phyloP scores from a whole-genome alignment of 2,797 vertebrate genomes.

The Cercopithecus petaurista region DNA sequence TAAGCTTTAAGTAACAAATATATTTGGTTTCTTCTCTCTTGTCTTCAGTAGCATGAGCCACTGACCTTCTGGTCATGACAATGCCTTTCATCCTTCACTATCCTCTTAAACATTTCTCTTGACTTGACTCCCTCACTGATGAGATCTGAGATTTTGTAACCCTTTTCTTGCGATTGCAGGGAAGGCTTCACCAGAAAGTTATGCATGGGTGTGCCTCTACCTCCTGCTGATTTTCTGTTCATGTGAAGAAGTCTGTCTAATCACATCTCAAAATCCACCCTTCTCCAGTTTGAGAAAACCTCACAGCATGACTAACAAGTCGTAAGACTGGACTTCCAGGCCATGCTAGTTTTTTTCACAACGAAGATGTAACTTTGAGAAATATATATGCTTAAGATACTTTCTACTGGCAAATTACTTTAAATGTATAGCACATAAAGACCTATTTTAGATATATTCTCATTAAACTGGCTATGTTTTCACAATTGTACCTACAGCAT shows the following conservation, averaged over 20 bases:
- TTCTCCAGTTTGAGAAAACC: slow-evolving; percentile 40
- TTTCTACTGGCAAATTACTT: background rate
- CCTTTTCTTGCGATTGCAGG: background rate
- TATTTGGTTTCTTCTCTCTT: slow-evolving; percentile 26
- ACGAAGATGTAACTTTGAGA: slow-evolving; percentile 6
- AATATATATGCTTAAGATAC: background rate
- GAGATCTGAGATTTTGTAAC: background rate
- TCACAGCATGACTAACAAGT: slow-evolving; percentile 58
- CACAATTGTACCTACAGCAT: background rate
- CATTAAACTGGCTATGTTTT: background rate
- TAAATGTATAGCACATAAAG: background rate
- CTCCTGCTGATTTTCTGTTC: background rate
- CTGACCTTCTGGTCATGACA: background rate
- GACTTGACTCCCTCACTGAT: background rate
- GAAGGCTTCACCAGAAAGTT: background rate
- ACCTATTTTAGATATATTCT: background rate
- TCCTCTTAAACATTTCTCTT: background rate
- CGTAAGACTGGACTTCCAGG: slow-evolving; percentile 53
- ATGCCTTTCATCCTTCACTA: background rate
- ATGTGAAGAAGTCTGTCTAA: background rate
- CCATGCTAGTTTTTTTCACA: slow-evolving; percentile 31
- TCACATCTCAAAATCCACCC: slow-evolving; percentile 62
- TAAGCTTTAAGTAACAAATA: background rate
- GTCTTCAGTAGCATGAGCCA: background rate
- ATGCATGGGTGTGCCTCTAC: background rate